Percentiles rank a stretch among this genome's conserved stretches.
These are phyloP conservation scores for Meteorus cinctellus DNA, from an alignment of 2,888 invertebrate genomes.

Conservation along the genomic window DNA sequence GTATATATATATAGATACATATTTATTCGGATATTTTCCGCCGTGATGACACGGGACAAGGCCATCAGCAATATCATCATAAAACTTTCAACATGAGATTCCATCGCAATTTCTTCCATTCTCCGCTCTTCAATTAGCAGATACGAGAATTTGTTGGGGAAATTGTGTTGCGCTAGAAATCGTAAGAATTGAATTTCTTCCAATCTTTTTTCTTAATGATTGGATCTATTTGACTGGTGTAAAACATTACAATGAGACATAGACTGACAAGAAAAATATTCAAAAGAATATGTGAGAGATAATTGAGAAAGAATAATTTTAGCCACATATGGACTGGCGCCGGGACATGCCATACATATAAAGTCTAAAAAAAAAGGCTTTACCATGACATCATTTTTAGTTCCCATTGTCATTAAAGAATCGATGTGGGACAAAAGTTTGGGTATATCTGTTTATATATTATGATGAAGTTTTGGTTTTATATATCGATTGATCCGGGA, in stretches of 20 bases:
- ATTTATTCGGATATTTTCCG: constrained; percentile 7
- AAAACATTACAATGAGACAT: neutral
- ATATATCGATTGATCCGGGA: constrained; percentile 22
- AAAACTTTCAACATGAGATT: constrained; percentile 35
- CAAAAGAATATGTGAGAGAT: neutral
- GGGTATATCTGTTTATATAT: neutral
- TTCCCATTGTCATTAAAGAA: constrained; percentile 4
- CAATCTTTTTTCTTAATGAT: no score
- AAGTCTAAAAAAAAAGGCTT: neutral
- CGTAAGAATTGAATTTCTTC: no score
- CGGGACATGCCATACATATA: constrained; percentile 14
- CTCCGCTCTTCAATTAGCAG: neutral
- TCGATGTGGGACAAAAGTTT: neutral
- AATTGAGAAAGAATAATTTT: neutral
- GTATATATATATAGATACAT: neutral
- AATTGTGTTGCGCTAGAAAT: no score
- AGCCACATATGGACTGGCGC: neutral
- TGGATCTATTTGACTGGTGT: no score
- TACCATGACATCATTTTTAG: neutral
- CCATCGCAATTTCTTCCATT: neutral
- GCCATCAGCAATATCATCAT: constrained; percentile 24
- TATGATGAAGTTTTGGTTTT: neutral
- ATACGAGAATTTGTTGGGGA: neutral
- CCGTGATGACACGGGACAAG: constrained; percentile 18
- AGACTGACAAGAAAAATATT: neutral